Evolutionary conservation across 1,140 invertebrate species (phyloP), one percentile per base, ranked within the genome.

Genomic region (Drosophila simulans): DNA sequence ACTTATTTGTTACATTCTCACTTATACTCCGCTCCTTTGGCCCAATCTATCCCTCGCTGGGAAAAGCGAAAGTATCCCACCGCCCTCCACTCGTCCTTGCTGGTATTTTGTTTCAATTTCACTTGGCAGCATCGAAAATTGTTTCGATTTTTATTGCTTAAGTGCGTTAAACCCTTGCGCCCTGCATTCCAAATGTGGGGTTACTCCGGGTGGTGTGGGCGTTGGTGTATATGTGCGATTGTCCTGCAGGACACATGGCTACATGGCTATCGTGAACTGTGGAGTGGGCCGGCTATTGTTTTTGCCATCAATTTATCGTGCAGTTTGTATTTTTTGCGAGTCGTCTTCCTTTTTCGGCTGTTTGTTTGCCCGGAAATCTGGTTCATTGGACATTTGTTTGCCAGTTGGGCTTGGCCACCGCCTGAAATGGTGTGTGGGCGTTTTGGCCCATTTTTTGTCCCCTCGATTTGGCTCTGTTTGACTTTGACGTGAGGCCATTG

Each of bases 101-200:
- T 80, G 68, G 73, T 71, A 86, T 85, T 85, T 85, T 89, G 83
- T 88, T 88, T 89, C 83, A 88, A 88, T 88, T 88, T 88, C 84
- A 89, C 84, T 88, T 89, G 83, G 76, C 85, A 90, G 72, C 84
- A 69, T 73, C 76, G 84, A 88, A 83, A 89, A 89, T 89, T 89
- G 84, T 89, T 89, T 89, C 84, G 85, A 89, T 84, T 89, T 89
- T 89, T 89, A 89, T 90, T 89, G 84, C 84, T 89, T 90, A 89
- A 89, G 84, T 89, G 84, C 84, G 84, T 89, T 89, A 89, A 89
- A 80, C 84, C 85, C 84, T 88, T 84, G 85, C 84, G 79, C 83
- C 83, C 56, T 69, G 80, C 80, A 85, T 80, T 77, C 73, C 79
- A 69, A 80, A 62, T 55, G 69, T 27, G 43, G 43, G 35, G 40